phyloP scores from a whole-genome alignment of 2,888 invertebrate species.

The Oxytorus armatus region DNA sequence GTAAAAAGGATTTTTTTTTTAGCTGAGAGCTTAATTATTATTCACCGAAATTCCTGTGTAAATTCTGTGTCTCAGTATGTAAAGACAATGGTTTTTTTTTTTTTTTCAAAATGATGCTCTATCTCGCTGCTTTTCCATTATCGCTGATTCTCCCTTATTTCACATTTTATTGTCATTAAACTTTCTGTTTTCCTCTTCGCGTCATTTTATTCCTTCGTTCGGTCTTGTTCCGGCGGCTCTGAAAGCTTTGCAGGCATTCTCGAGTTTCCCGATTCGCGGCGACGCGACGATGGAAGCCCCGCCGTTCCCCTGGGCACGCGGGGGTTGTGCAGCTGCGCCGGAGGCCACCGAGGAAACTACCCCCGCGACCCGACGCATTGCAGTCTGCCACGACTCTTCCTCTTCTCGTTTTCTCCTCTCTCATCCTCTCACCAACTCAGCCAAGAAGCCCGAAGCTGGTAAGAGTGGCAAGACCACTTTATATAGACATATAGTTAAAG shows the following conservation, averaged over 20 bases:
- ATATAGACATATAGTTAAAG: conserved; percentile 6
- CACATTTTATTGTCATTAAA: background rate
- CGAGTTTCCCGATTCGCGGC: conserved; percentile 32
- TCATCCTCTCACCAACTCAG: conserved; percentile 30
- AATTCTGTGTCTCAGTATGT: too few relatives aligned
- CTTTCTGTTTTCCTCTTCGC: background rate
- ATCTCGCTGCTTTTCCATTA: background rate
- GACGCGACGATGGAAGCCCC: conserved; percentile 9
- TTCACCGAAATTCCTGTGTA: background rate
- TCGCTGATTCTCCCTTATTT: background rate
- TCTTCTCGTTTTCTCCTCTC: conserved; percentile 23
- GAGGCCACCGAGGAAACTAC: conserved; percentile 11
- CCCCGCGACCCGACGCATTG: conserved; percentile 63
- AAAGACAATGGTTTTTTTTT: too few relatives aligned
- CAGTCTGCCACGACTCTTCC: conserved; percentile 47
- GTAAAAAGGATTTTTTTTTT: too few relatives aligned
- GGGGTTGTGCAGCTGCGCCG: conserved; percentile 59
- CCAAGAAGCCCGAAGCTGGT: conserved; percentile 54
- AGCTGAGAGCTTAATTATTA: background rate
- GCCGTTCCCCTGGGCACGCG: background rate
- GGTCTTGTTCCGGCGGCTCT: conserved; percentile 11
- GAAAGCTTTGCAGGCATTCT: conserved; percentile 18
- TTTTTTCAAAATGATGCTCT: background rate
- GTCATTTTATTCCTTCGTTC: conserved; percentile 6
- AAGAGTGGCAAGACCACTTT: conserved; percentile 8